phyloP scores from a whole-genome alignment of 2,888 invertebrate species.

The Aleiodes leptofemur region DNA sequence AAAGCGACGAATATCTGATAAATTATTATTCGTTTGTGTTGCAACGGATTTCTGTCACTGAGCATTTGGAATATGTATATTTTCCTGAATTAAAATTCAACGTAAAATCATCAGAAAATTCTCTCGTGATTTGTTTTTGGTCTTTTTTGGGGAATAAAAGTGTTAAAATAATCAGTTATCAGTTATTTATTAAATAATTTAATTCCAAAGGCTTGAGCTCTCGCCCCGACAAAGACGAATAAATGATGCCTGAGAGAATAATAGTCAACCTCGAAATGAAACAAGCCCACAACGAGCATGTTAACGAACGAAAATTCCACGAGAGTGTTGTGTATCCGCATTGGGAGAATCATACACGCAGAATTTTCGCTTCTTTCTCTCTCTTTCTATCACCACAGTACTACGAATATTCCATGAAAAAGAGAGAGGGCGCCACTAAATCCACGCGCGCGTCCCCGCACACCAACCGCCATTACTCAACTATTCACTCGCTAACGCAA shows the following conservation, averaged over 20 bases:
- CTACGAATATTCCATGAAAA: constrained; percentile 44
- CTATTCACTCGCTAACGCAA: constrained; percentile 76
- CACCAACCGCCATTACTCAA: constrained; percentile 74
- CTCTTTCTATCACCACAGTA: constrained; percentile 42
- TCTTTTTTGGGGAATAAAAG: no score
- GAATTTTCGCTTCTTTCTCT: constrained; percentile 35
- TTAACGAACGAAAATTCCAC: constrained; percentile 42
- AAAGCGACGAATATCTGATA: constrained; percentile 20
- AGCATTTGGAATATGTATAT: neutral
- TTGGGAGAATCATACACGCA: constrained; percentile 19
- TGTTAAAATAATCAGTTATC: no score
- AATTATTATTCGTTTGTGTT: constrained; percentile 25
- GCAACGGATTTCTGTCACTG: constrained; percentile 5
- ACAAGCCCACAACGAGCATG: constrained; percentile 34
- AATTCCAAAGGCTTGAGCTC: no score
- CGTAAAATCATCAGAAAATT: no score
- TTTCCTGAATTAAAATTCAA: no score
- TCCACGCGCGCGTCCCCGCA: constrained; percentile 57
- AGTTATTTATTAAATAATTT: no score
- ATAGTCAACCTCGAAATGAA: constrained; percentile 27
- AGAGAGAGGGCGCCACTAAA: constrained; percentile 34
- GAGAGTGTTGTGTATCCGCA: constrained; percentile 13
- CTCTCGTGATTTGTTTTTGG: no score
- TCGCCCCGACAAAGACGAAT: no score
- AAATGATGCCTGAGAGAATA: constrained; percentile 26